Conservation (phyloP, 2,888 invertebrate genomes). For the Myathropa florea region DNA sequence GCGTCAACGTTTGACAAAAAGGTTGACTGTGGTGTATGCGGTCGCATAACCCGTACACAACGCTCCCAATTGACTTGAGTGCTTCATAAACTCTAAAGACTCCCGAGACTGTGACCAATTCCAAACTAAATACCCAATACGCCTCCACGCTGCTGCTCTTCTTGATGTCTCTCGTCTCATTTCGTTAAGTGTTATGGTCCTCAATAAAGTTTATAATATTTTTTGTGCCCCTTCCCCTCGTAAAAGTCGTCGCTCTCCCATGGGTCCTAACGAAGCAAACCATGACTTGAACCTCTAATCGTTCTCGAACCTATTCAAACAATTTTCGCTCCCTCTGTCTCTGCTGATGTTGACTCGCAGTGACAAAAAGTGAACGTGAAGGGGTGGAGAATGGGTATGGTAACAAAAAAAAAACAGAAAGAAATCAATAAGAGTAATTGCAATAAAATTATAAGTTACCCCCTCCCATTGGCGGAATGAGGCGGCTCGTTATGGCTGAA, state of each 20-base stretch:
- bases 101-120: slow-evolving; percentile 30
- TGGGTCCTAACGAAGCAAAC: slow-evolving; percentile 16
- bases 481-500: background rate
- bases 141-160: background rate
- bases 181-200: slow-evolving; percentile 53
- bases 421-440: slow-evolving; percentile 65
- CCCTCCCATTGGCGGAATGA: background rate
- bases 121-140: slow-evolving; percentile 27
- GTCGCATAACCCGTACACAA: background rate
- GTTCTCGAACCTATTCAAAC: background rate
- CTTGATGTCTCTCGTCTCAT: slow-evolving; percentile 42
- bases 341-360: background rate
- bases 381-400: background rate
- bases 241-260: background rate
- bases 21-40: background rate
- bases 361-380: slow-evolving; percentile 2
- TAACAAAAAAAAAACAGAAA: background rate
- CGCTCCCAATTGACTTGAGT: slow-evolving; percentile 28
- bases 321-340: slow-evolving; percentile 6
- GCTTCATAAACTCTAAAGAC: slow-evolving; percentile 43
- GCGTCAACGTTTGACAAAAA: background rate
- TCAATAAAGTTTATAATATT: slow-evolving; percentile 52
- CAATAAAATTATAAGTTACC: slow-evolving; percentile 57
- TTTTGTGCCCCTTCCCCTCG: background rate
- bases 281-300: background rate